These are phyloP conservation scores for Rhabdomys dilectus DNA, from an alignment of 2,113 vertebrate species.

Conservation along the genomic window DNA sequence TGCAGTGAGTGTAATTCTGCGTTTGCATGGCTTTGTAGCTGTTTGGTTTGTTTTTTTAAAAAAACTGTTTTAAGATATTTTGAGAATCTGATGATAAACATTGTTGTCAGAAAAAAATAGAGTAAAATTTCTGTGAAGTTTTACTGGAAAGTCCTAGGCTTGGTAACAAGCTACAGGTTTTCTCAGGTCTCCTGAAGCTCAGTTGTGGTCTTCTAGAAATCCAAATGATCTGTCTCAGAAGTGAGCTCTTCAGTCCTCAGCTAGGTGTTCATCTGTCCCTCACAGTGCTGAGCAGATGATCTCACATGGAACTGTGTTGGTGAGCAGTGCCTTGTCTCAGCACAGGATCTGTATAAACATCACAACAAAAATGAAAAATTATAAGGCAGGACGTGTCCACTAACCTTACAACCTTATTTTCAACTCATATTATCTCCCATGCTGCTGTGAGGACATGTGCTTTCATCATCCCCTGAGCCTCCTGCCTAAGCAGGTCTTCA, in stretches of 20 bases:
- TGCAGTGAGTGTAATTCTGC: not conserved
- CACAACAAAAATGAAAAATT: slow-evolving; percentile 20
- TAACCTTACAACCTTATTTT: not conserved
- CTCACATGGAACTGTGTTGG: not conserved
- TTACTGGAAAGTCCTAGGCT: not conserved
- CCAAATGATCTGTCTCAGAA: not conserved
- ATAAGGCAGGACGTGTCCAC: not conserved
- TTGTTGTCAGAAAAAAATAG: not conserved
- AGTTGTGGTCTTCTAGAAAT: not conserved
- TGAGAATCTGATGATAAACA: slow-evolving; percentile 35
- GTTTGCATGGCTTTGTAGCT: not conserved
- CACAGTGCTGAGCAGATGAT: not conserved
- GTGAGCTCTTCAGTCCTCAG: not conserved
- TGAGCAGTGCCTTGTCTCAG: not conserved
- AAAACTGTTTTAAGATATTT: slow-evolving; percentile 24
- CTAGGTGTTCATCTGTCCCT: not conserved
- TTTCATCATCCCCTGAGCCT: not conserved
- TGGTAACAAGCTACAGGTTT: not conserved
- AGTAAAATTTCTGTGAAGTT: not conserved
- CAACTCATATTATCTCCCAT: not conserved
- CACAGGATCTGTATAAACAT: not conserved
- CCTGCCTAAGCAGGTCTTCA: not conserved
- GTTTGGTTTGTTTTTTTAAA: not conserved
- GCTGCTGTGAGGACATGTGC: not conserved
- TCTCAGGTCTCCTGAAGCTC: not conserved